phyloP scores from a whole-genome alignment of 2,888 invertebrate species.

The Lypha dubia region DNA sequence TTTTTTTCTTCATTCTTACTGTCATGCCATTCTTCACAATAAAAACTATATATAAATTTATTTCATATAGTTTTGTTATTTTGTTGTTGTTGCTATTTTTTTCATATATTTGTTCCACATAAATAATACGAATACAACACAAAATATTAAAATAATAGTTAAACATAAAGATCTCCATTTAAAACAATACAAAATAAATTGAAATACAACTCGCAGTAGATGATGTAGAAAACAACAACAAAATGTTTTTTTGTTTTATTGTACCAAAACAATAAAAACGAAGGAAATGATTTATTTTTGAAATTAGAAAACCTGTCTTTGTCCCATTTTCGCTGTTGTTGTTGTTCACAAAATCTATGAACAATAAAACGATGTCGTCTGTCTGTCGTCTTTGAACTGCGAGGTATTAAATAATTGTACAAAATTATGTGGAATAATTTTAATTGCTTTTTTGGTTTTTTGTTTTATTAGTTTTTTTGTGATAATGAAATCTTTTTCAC shows the following conservation, averaged over 20 bases:
- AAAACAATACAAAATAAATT: constrained; percentile 58
- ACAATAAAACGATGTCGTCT: neutral
- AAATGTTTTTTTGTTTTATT: constrained; percentile 4
- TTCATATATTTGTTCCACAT: constrained; percentile 22
- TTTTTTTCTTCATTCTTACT: neutral
- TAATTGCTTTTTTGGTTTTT: neutral
- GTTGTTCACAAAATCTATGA: neutral
- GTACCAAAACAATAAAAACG: constrained; percentile 7
- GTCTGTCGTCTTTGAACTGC: constrained; percentile 4
- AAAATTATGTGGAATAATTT: constrained; percentile 5
- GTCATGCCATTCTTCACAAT: constrained; percentile 5
- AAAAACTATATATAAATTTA: constrained; percentile 28
- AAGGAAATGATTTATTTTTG: constrained; percentile 10
- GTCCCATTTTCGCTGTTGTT: neutral
- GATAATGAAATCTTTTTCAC: neutral
- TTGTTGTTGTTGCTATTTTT: too few relatives aligned
- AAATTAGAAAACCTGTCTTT: constrained; percentile 2
- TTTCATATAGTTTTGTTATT: constrained; percentile 10
- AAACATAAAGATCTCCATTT: constrained; percentile 30
- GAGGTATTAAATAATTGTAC: neutral
- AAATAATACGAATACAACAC: constrained; percentile 14
- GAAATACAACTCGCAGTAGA: constrained; percentile 22
- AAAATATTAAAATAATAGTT: constrained; percentile 21
- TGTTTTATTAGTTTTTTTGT: too few relatives aligned
- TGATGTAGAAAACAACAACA: constrained; percentile 34